These are phyloP conservation scores for Aphodius sticticus DNA, from an alignment of 2,888 invertebrate genomes.

Conservation along the genomic window DNA sequence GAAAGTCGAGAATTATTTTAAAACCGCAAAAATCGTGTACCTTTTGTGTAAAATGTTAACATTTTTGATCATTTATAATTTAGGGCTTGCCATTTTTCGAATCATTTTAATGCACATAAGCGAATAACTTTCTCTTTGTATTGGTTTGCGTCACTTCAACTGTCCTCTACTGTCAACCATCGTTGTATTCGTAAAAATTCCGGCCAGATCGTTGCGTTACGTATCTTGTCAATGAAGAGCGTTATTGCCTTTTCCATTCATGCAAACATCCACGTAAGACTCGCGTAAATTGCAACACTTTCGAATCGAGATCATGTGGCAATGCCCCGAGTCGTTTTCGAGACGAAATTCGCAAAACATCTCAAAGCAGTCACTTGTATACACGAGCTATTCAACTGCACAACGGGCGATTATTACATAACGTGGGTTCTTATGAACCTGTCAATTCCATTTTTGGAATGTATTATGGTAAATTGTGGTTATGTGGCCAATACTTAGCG, in stretches of 20 bases:
- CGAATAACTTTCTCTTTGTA: too few species aligned
- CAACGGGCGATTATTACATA: background rate
- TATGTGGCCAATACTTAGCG: too few species aligned
- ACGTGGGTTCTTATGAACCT: background rate
- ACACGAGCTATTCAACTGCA: background rate
- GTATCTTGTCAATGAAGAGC: background rate
- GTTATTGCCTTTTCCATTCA: background rate
- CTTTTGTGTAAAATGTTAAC: too few species aligned
- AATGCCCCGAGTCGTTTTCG: background rate
- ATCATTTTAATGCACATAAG: too few species aligned
- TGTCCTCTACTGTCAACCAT: too few species aligned
- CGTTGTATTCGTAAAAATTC: too few species aligned
- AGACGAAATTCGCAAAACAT: background rate
- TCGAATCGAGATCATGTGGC: background rate
- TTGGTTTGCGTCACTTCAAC: too few species aligned
- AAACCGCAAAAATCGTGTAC: too few species aligned
- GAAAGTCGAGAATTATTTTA: too few species aligned
- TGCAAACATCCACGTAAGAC: background rate
- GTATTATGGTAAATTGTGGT: background rate
- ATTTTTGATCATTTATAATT: too few species aligned
- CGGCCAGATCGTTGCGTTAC: too few species aligned
- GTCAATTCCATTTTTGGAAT: background rate
- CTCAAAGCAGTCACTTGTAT: background rate
- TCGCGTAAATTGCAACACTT: background rate
- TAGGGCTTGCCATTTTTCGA: too few species aligned